Evolutionary conservation across 1,140 invertebrate genomes (phyloP).

Genomic region (Battus philenor): DNA sequence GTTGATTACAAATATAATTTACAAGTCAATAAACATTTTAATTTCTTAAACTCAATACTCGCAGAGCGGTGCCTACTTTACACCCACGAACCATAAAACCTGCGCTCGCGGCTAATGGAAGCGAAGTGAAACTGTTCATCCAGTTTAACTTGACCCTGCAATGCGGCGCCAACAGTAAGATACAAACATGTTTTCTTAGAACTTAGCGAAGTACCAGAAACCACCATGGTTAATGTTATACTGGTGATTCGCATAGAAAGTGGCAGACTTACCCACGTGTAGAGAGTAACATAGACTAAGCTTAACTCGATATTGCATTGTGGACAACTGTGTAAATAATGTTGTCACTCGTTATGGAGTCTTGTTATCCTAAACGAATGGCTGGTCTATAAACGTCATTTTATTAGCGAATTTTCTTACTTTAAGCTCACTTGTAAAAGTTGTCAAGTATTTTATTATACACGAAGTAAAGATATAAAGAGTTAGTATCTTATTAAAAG

Average conservation of each 20-base stretch:
- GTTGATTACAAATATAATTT: conserved; percentile 21
- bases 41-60: conserved; percentile 29
- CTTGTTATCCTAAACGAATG: conserved; percentile 2
- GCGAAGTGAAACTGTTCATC: conserved; percentile 45
- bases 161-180: conserved; percentile 23
- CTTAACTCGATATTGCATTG: conserved; percentile 46
- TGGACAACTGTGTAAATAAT: conserved; percentile 14
- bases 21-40: conserved; percentile 41
- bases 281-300: conserved; percentile 30
- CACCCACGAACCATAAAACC: conserved; percentile 48
- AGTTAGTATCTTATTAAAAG: no score
- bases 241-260: conserved; percentile 45
- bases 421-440: no score
- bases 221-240: conserved; percentile 26
- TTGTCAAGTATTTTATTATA: no score
- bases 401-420: no score
- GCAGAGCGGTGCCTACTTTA: conserved; percentile 26
- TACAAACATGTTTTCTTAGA: neutral
- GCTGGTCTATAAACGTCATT: no score
- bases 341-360: neutral
- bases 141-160: conserved; percentile 29
- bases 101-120: conserved; percentile 45
- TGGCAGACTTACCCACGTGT: conserved; percentile 35
- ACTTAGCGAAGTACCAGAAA: conserved; percentile 17
- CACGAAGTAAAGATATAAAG: no score